A percentile compares a stretch with the other conserved stretches of the same genome.
Evolutionary conservation across 2,888 invertebrate genomes (phyloP).

Genomic region (Eudasyphora cyanicolor): DNA sequence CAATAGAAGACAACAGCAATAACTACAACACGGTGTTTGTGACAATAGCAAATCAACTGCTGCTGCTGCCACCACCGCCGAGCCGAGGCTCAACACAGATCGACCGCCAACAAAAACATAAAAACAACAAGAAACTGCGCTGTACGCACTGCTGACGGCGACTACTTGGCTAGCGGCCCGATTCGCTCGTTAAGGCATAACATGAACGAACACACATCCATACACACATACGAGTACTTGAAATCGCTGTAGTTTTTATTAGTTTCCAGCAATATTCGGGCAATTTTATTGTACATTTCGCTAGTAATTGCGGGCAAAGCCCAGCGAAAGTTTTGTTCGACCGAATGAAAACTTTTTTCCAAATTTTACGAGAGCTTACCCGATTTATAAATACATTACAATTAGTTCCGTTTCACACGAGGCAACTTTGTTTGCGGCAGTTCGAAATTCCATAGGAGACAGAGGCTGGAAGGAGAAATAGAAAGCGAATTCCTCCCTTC

Average conservation of each 20-base stretch:
- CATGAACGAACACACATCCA: neutral
- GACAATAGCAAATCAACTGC: constrained; percentile 20
- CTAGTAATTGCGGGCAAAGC: neutral
- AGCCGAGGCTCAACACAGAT: neutral
- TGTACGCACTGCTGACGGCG: constrained; percentile 41
- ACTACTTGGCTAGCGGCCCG: neutral
- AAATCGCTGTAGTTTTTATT: constrained; percentile 1
- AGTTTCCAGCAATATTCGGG: neutral
- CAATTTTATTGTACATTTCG: neutral
- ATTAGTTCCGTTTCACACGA: too few species aligned
- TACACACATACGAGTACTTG: too few species aligned
- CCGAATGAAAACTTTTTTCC: neutral
- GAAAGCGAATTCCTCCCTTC: too few species aligned
- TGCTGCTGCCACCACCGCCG: too few species aligned
- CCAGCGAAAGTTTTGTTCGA: neutral
- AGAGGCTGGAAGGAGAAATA: too few species aligned
- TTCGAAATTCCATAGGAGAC: too few species aligned
- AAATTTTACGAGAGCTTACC: too few species aligned
- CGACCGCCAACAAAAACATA: constrained; percentile 51
- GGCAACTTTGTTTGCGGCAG: too few species aligned
- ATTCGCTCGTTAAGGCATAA: neutral
- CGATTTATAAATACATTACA: too few species aligned
- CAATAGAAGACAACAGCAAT: neutral
- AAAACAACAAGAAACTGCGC: constrained; percentile 37
- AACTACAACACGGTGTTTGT: neutral